Evolutionary conservation across 2,113 vertebrate species (phyloP).

Genomic region (Callipepla californica): DNA sequence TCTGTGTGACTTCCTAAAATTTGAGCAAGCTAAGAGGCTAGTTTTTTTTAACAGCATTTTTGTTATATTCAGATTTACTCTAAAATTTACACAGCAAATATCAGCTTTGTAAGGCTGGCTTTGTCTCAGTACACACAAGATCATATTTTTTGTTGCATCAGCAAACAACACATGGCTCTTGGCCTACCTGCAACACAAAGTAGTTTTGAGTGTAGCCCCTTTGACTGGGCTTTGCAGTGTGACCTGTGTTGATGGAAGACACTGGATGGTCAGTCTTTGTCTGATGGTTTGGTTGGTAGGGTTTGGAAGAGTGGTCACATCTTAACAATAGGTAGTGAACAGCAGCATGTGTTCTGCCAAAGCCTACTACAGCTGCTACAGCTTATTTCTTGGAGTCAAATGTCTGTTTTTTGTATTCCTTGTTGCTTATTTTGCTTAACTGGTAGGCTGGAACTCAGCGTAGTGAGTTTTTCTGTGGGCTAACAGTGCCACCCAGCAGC

Average conservation of each 20-base stretch:
- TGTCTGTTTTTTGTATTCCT: not conserved
- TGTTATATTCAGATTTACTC: no score
- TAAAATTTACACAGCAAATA: no score
- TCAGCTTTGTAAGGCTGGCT: no score
- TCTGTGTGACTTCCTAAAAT: no score
- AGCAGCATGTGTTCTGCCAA: not conserved
- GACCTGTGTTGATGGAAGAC: not conserved
- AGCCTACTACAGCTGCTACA: not conserved
- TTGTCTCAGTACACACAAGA: not conserved
- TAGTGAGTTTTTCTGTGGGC: not conserved
- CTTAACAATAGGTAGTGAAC: not conserved
- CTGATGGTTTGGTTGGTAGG: not conserved
- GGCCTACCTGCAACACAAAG: not conserved
- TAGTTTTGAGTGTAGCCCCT: not conserved
- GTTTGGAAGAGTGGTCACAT: not conserved
- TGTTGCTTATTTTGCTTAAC: not conserved
- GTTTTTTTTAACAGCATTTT: no score
- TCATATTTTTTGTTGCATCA: not conserved
- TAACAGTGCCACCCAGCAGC: not conserved
- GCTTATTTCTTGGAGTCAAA: not conserved
- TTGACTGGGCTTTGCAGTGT: fast-evolving
- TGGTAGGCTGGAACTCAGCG: not conserved
- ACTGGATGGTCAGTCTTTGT: not conserved
- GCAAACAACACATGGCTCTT: not conserved
- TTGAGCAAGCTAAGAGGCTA: no score